Evolutionary conservation across 2,888 invertebrate species (phyloP).

Genomic region (Himalopsyche japonica): DNA sequence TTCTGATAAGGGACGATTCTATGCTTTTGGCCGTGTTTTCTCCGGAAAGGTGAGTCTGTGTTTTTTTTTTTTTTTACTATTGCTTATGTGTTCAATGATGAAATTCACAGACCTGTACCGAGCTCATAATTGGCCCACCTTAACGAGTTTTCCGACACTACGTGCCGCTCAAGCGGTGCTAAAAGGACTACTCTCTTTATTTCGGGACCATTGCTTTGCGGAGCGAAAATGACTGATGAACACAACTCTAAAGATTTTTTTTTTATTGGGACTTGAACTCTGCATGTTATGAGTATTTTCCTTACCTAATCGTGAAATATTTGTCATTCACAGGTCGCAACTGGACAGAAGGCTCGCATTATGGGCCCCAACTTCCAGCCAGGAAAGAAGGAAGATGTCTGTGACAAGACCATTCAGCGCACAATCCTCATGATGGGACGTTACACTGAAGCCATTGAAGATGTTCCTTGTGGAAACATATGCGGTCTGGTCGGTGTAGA

Average conservation of each 20-base stretch:
- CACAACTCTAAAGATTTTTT: neutral
- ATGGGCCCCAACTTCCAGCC: conserved; percentile 99
- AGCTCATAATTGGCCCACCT: conserved; percentile 13
- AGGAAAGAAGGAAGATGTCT: conserved; percentile 98
- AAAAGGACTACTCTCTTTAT: conserved; percentile 37
- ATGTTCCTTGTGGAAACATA: conserved; percentile 99
- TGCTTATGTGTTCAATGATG: conserved; percentile 15
- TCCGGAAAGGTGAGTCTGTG: conserved; percentile 76
- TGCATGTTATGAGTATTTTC: too few relatives aligned
- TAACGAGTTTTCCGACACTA: conserved; percentile 37
- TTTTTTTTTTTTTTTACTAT: neutral
- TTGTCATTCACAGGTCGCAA: conserved; percentile 58
- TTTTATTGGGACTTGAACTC: too few relatives aligned
- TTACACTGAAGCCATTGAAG: conserved; percentile 98
- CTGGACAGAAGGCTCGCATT: conserved; percentile 93
- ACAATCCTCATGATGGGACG: conserved; percentile 99
- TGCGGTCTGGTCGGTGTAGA: conserved; percentile 99
- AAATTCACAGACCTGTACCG: conserved; percentile 29
- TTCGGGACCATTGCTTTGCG: conserved; percentile 11
- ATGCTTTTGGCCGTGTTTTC: conserved; percentile 99
- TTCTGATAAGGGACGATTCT: conserved; percentile 99
- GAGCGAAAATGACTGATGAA: neutral
- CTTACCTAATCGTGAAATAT: too few relatives aligned
- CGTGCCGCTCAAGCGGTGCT: conserved; percentile 20
- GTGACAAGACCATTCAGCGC: conserved; percentile 98